Percentiles rank a stretch among this genome's conserved stretches.
Evolutionary conservation across 2,113 vertebrate species (phyloP).

Genomic region (Scartelaos histophorus): DNA sequence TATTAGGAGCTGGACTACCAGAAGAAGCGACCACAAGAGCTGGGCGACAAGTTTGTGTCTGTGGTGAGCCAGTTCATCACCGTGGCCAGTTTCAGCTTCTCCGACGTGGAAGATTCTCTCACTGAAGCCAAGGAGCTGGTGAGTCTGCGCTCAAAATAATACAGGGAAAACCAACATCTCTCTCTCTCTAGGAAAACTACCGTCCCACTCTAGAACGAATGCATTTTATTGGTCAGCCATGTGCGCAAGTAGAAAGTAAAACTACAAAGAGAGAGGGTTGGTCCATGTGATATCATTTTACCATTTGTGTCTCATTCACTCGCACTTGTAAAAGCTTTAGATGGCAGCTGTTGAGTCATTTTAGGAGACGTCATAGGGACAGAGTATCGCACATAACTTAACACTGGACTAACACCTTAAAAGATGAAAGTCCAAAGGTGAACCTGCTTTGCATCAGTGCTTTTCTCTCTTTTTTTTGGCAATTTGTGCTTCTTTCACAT

Average conservation of each 20-base stretch:
- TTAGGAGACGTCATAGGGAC: neutral
- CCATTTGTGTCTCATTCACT: neutral
- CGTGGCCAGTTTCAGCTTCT: slow-evolving; percentile 97
- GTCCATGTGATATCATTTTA: slow-evolving; percentile 19
- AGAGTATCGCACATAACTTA: neutral
- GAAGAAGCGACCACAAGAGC: slow-evolving; percentile 83
- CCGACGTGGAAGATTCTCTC: slow-evolving; percentile 94
- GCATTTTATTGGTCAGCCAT: slow-evolving; percentile 31
- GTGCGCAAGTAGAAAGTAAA: slow-evolving; percentile 26
- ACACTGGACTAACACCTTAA: neutral
- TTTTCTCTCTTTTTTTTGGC: too few relatives aligned
- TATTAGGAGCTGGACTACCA: slow-evolving; percentile 92
- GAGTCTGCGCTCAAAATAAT: slow-evolving; percentile 43
- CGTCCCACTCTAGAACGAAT: neutral
- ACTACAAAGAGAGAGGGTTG: slow-evolving; percentile 9
- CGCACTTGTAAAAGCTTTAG: neutral
- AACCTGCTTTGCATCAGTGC: neutral
- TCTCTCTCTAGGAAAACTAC: neutral
- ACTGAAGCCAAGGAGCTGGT: slow-evolving; percentile 94
- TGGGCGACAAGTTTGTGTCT: slow-evolving; percentile 94
- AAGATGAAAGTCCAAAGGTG: neutral
- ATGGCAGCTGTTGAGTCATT: slow-evolving; percentile 7
- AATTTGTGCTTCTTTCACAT: too few relatives aligned
- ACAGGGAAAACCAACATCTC: slow-evolving; percentile 21
- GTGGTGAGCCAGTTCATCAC: slow-evolving; percentile 99